Evolutionary conservation across 2,797 vertebrate species (phyloP), one percentile per base, ranked within the genome.

Genomic region (Calcarius lapponicus): DNA sequence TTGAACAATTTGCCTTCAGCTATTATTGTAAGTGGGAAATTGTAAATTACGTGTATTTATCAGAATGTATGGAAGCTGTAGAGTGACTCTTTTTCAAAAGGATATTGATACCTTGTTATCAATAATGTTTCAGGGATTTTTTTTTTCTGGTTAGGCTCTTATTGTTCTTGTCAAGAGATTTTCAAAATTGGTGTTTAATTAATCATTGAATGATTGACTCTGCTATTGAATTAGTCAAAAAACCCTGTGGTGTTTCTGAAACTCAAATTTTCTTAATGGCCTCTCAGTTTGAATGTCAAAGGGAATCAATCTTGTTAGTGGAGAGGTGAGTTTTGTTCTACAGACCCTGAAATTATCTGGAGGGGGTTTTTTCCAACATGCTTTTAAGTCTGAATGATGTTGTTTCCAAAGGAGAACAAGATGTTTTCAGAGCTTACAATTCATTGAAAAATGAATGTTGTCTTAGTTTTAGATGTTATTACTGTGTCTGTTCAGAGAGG

Each of bases 331-430:
- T 12, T 85, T 92, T 88, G 17, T 45, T n/a, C 50, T 67, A 1
- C 32, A 25, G 32, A 61, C 61, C 21, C 60, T 82, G 81, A 82
- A 82, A 50, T 71, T 42, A 9, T 34, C 22, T 64, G 34, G n/a
- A 57, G 28, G 38, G 38, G 5, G 0, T 25, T 66, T 42, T 45
- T 19, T 4, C 22, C 18, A 57, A 10, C 6, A 1, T 21, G 26
- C 48, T 67, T 85, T 75, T 66, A 43, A 57, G 16, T 31, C 17
- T 28, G 15, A 76, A n/a, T 57, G 66, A 4, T 28, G 22, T 56
- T 60, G 17, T 61, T 36, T 66, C 32, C 32, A 32, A 48, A 72
- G 60, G 48, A 57, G 74, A 82, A 22, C 16, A 80, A 85, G 93
- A 78, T 10, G 28, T 65, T 64, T 85, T 32, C 54, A 34, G 54